Percentiles rank a stretch among this genome's conserved stretches.
These are phyloP conservation scores for Metaphire vulgaris DNA, from an alignment of 1,140 invertebrate species.

Conservation along the genomic window DNA sequence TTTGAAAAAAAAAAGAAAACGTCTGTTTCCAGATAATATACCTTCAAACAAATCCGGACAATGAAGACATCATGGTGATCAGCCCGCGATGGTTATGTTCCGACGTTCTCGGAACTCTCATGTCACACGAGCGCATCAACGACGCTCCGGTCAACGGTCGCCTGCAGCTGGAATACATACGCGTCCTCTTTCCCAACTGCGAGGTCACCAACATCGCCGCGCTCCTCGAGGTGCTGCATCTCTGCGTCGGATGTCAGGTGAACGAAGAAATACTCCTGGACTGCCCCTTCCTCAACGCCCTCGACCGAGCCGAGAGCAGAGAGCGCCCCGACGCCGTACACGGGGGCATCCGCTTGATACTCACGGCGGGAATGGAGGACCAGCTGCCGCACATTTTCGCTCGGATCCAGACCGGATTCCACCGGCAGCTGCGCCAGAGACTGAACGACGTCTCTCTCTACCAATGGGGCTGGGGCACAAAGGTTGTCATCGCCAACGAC, in stretches of 20 bases:
- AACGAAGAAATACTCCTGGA: slow-evolving; percentile 56
- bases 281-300: neutral
- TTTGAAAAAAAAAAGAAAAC: too few relatives aligned
- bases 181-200: slow-evolving; percentile 65
- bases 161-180: slow-evolving; percentile 71
- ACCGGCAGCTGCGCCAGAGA: slow-evolving; percentile 57
- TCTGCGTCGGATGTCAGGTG: slow-evolving; percentile 69
- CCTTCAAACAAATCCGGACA: slow-evolving; percentile 41
- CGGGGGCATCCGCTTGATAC: neutral
- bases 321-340: neutral
- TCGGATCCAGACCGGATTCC: slow-evolving; percentile 65
- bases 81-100: slow-evolving; percentile 69
- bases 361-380: slow-evolving; percentile 36
- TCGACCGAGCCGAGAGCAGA: neutral
- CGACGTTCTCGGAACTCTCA: slow-evolving; percentile 65
- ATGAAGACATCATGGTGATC: slow-evolving; percentile 65
- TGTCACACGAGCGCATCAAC: slow-evolving; percentile 62
- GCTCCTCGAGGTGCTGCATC: slow-evolving; percentile 58
- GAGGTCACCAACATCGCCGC: slow-evolving; percentile 54
- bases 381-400: slow-evolving; percentile 64
- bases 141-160: slow-evolving; percentile 66
- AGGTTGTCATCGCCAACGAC: slow-evolving; percentile 62
- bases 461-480: slow-evolving; percentile 76
- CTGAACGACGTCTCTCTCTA: slow-evolving; percentile 61
- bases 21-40: slow-evolving; percentile 17